phyloP scores from a whole-genome alignment of 2,113 vertebrate species.

The Seriola dumerili region DNA sequence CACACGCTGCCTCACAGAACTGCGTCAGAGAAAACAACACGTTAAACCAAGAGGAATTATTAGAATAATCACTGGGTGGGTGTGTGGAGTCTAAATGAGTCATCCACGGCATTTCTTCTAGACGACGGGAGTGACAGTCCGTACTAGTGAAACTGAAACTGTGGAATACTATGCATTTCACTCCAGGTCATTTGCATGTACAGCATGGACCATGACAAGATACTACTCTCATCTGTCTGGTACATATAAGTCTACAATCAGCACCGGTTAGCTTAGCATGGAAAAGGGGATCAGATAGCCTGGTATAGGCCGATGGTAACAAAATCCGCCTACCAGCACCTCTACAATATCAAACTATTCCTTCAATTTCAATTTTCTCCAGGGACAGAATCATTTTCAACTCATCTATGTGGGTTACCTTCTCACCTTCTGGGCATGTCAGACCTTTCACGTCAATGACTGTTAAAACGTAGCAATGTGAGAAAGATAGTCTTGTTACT shows the following conservation, averaged over 20 bases:
- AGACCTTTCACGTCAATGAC: not conserved
- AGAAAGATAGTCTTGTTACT: slow-evolving; percentile 17
- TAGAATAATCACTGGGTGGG: slow-evolving; percentile 36
- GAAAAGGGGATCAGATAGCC: not conserved
- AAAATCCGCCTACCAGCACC: not conserved
- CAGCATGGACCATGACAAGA: not conserved
- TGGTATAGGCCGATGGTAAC: not conserved
- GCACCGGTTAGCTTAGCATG: not conserved
- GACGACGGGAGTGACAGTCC: slow-evolving; percentile 13
- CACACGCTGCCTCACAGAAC: not conserved
- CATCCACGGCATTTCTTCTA: slow-evolving; percentile 36
- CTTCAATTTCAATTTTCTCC: not conserved
- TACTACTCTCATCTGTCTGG: not conserved
- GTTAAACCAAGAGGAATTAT: slow-evolving; percentile 33
- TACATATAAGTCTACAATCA: not conserved
- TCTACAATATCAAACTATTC: not conserved
- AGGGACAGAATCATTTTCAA: not conserved
- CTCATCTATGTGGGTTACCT: not conserved
- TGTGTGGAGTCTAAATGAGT: slow-evolving; percentile 41
- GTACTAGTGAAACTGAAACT: not conserved
- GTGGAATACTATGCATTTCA: not conserved
- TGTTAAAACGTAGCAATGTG: not conserved
- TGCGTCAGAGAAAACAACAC: slow-evolving; percentile 31
- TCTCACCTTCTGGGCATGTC: not conserved
- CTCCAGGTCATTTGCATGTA: not conserved